These are phyloP conservation scores for Caradrina kadenii DNA, from an alignment of 2,888 invertebrate species.

Conservation along the genomic window DNA sequence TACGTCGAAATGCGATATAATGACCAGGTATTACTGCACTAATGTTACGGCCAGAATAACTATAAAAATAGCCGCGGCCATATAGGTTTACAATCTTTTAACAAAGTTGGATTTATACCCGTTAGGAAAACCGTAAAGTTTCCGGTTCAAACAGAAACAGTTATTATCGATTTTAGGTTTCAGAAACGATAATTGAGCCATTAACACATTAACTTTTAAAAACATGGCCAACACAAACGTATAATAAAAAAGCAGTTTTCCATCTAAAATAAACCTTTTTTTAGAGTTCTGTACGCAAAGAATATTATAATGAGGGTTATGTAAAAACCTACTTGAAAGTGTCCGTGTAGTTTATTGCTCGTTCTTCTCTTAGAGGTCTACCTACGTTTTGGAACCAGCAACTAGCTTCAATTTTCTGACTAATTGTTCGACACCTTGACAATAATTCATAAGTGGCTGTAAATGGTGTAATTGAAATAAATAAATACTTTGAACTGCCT, in stretches of 20 bases:
- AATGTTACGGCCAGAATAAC: slow-evolving; percentile 9
- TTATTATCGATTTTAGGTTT: not conserved
- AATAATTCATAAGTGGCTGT: too few species aligned
- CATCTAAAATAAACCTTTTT: slow-evolving; percentile 40
- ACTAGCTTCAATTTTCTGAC: too few species aligned
- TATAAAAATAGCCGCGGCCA: slow-evolving; percentile 20
- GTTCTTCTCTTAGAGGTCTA: too few species aligned
- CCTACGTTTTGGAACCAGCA: too few species aligned
- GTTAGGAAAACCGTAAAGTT: not conserved
- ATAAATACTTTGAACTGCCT: too few species aligned
- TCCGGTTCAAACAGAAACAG: not conserved
- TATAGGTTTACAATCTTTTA: slow-evolving; percentile 5
- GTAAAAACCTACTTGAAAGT: too few species aligned
- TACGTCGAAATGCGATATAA: slow-evolving; percentile 24
- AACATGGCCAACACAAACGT: not conserved
- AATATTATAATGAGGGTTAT: too few species aligned
- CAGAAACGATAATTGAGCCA: slow-evolving; percentile 29
- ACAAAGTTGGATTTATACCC: slow-evolving; percentile 5
- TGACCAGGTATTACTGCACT: slow-evolving; percentile 28
- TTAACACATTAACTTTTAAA: slow-evolving; percentile 23
- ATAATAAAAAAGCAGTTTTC: slow-evolving; percentile 28
- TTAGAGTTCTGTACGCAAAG: too few species aligned
- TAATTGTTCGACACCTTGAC: too few species aligned
- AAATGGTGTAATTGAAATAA: too few species aligned
- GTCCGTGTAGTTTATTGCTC: too few species aligned